Evolutionary conservation across 2,797 vertebrate genomes (phyloP), one percentile per base, ranked within the genome.

Genomic region (Siniperca scherzeri): DNA sequence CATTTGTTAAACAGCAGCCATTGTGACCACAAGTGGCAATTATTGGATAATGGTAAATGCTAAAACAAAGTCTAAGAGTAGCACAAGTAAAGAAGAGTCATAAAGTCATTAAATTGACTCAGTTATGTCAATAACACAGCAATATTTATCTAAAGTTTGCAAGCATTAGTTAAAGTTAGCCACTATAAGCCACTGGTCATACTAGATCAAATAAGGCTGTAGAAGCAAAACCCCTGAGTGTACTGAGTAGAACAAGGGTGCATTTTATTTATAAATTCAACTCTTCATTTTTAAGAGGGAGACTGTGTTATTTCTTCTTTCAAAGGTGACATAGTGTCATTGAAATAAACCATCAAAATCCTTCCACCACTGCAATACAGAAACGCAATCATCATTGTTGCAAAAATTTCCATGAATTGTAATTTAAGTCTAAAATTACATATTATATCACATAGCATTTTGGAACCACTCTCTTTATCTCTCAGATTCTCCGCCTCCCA

Each of bases 401-500:
- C 5, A 56, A 21, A 73, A 8, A 65, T 30, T 4, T 50, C n/a
- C 9, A 56, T 53, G 36, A 74, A 61, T 48, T 2, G 1, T 40
- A 10, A 72, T 60, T 42, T 36, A 16, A 61, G 42, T 19, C 38
- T 74, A 22, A 77, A 66, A 55, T 70, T 4, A 74, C 64, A 81
- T 59, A 57, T 30, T 48, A n/a, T 11, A 33, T 13, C 6, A 22
- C 22, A 25, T 13, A 46, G 30, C 42, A 21, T 79, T 87, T 84
- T 46, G 53, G 67, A 72, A 74, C 36, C 67, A 12, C 70, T 82
- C 46, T 66, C 79, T 85, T 81, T 52, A 91, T 78, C 78, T 74
- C 61, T 50, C 52, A 25, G 38, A 70, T 73, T 79, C 69, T 77
- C 89, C 80, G 86, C 93, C 91, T 88, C 93, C 93, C 89, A 94